Evolutionary conservation across 2,797 vertebrate genomes (phyloP).

Genomic region (Tiaroga cobitis): DNA sequence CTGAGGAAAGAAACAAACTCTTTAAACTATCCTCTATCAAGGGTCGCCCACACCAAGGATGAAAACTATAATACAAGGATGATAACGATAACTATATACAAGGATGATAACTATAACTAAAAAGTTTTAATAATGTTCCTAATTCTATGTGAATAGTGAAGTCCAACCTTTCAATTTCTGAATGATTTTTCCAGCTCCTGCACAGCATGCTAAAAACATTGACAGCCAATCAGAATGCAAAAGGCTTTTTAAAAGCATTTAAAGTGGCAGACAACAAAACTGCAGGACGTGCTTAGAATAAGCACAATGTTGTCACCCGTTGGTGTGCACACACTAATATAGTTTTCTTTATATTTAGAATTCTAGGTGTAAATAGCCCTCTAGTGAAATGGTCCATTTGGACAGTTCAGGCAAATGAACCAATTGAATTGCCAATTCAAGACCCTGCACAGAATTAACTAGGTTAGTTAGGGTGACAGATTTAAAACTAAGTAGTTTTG

Average conservation of each 20-base stretch:
- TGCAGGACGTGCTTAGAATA: not conserved
- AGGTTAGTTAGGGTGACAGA: not conserved
- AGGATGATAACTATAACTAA: not conserved
- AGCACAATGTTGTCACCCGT: no score
- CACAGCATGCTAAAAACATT: not conserved
- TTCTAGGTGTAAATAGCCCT: not conserved
- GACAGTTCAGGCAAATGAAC: not conserved
- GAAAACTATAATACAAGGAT: not conserved
- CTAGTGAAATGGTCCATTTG: not conserved
- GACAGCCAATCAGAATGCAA: no score
- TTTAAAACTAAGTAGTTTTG: not conserved
- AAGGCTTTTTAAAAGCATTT: no score
- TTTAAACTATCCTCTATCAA: not conserved
- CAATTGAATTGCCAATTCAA: not conserved
- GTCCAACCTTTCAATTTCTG: no score
- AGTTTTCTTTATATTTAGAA: not conserved
- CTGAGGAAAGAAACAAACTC: not conserved
- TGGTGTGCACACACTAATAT: not conserved
- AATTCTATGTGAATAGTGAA: not conserved
- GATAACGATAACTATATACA: not conserved
- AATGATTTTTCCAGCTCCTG: no score
- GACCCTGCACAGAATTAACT: not conserved
- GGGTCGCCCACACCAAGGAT: not conserved
- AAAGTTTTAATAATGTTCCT: not conserved
- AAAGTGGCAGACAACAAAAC: not conserved